phyloP scores from a whole-genome alignment of 2,888 invertebrate species.

The Notocelia uddmanniana region DNA sequence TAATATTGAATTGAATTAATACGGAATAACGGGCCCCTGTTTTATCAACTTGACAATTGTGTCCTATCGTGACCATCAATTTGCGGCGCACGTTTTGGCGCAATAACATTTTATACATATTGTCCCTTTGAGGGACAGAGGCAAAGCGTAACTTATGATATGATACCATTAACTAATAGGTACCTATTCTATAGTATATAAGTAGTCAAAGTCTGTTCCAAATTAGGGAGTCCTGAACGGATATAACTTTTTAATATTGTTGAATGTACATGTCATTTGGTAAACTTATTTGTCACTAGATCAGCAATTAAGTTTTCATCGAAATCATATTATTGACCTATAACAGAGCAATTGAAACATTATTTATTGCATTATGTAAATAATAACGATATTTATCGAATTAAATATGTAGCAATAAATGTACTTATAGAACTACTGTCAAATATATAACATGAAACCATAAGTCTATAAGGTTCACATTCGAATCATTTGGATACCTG shows the following conservation, averaged over 20 bases:
- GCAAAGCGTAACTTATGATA: not conserved
- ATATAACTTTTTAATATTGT: not conserved
- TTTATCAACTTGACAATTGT: too few species aligned
- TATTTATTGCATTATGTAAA: too few species aligned
- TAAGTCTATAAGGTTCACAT: not conserved
- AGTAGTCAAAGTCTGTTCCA: too few species aligned
- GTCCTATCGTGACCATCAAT: not conserved
- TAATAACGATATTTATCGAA: not conserved
- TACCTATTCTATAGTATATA: too few species aligned
- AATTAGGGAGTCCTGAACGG: too few species aligned
- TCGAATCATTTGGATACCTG: conserved; percentile 58
- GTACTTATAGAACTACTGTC: not conserved
- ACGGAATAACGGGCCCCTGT: too few species aligned
- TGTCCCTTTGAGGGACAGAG: not conserved
- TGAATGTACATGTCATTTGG: not conserved
- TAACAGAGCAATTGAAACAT: too few species aligned
- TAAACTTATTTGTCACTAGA: not conserved
- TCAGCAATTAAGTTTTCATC: not conserved
- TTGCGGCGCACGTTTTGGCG: too few species aligned
- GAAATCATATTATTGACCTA: not conserved
- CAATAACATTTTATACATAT: not conserved
- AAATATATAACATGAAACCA: not conserved
- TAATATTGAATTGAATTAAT: too few species aligned
- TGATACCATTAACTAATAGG: too few species aligned
- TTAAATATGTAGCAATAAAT: not conserved